phyloP scores from a whole-genome alignment of 2,888 invertebrate species.

The Xanthia icteritia region DNA sequence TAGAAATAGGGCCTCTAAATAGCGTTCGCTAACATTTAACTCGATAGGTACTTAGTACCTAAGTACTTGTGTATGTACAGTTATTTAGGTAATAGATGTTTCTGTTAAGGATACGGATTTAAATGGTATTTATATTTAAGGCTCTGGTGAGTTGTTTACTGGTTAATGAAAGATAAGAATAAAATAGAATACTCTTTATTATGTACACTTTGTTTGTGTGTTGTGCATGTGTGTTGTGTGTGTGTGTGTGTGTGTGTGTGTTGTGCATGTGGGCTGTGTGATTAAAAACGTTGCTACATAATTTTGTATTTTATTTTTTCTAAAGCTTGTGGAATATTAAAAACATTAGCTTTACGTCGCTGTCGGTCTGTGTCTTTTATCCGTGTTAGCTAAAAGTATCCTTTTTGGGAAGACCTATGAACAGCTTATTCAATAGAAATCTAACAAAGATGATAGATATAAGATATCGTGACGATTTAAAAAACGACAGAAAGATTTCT shows the following conservation, averaged over 20 bases:
- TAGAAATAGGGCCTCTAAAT: conserved; percentile 43
- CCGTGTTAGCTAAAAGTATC: not conserved
- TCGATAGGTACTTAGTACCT: not conserved
- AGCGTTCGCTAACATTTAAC: conserved; percentile 54
- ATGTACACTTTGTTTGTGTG: too few relatives aligned
- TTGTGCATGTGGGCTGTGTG: too few relatives aligned
- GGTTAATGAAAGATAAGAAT: not conserved
- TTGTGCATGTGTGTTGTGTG: too few relatives aligned
- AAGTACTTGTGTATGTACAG: not conserved
- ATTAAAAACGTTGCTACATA: too few relatives aligned
- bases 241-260: too few relatives aligned
- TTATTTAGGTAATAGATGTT: conserved; percentile 39
- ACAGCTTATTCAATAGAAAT: conserved; percentile 14
- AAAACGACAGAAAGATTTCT: conserved; percentile 22
- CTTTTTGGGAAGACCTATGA: not conserved
- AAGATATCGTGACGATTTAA: conserved; percentile 21
- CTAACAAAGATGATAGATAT: not conserved
- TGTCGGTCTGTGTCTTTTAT: too few relatives aligned
- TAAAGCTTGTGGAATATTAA: too few relatives aligned
- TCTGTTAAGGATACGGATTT: conserved; percentile 26
- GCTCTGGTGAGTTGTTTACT: not conserved
- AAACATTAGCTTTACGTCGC: too few relatives aligned
- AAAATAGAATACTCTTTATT: too few relatives aligned
- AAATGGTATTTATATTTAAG: conserved; percentile 32
- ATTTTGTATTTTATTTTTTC: too few relatives aligned